A percentile compares a stretch with the other conserved stretches of the same genome.
phyloP scores from a whole-genome alignment of 2,113 vertebrate genomes.

The Lethenteron camtschaticum region DNA sequence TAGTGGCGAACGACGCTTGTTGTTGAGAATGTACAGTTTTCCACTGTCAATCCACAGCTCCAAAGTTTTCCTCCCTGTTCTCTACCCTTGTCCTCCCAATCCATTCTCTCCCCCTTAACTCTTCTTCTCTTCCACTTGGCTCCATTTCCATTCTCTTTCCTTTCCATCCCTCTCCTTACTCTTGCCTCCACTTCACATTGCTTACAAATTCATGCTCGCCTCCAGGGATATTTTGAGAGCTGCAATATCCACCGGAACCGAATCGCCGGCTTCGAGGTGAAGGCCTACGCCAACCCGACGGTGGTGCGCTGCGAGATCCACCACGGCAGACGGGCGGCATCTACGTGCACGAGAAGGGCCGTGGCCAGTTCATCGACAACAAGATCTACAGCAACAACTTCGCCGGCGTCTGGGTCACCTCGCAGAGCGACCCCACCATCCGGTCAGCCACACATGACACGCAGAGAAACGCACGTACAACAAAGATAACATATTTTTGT shows the following conservation, averaged over 20 bases:
- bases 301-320: slow-evolving; percentile 96
- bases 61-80: too few relatives aligned
- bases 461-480: too few relatives aligned
- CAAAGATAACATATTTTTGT: too few relatives aligned
- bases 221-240: slow-evolving; percentile 97
- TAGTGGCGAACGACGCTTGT: too few relatives aligned
- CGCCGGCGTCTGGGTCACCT: slow-evolving; percentile 98
- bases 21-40: too few relatives aligned
- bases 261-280: slow-evolving; percentile 96
- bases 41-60: too few relatives aligned
- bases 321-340: slow-evolving; percentile 92
- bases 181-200: slow-evolving; percentile 8
- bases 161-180: slow-evolving; percentile 1
- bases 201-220: slow-evolving; percentile 14
- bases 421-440: slow-evolving; percentile 97
- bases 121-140: slow-evolving; percentile 7
- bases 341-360: slow-evolving; percentile 94
- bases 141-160: slow-evolving; percentile 9
- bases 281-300: slow-evolving; percentile 89
- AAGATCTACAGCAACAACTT: slow-evolving; percentile 99
- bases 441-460: slow-evolving; percentile 26
- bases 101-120: neutral
- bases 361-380: slow-evolving; percentile 97
- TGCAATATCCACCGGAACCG: slow-evolving; percentile 99
- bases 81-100: too few relatives aligned